These are phyloP conservation scores for Trichechus manatus DNA, from an alignment of 2,113 vertebrate genomes.

Conservation along the genomic window DNA sequence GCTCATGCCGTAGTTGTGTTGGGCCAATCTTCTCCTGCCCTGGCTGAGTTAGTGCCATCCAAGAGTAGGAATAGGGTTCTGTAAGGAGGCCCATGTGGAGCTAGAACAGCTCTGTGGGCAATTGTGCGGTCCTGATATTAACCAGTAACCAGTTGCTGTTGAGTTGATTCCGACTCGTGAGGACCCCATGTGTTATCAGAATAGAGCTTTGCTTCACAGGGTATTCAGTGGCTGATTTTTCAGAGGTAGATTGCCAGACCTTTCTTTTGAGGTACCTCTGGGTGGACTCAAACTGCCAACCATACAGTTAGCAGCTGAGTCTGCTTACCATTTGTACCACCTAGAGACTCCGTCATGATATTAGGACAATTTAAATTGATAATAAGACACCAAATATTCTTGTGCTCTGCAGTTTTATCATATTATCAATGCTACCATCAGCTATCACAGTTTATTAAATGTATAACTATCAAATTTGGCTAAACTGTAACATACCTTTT, in stretches of 20 bases:
- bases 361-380: conserved; percentile 9
- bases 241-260: not conserved
- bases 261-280: not conserved
- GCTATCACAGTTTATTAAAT: not conserved
- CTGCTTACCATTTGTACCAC: not conserved
- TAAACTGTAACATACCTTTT: conserved; percentile 53
- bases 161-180: not conserved
- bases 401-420: not conserved
- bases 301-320: not conserved
- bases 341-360: not conserved
- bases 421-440: not conserved
- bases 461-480: conserved; percentile 29
- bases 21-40: not conserved
- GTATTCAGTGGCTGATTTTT: not conserved
- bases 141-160: not conserved
- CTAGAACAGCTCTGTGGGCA: not conserved
- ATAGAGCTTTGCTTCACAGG: not conserved
- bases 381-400: not conserved
- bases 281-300: not conserved
- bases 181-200: not conserved
- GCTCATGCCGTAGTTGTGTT: not conserved
- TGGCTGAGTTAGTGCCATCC: not conserved
- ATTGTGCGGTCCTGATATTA: not conserved
- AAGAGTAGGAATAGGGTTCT: not conserved
- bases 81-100: not conserved